Evolutionary conservation across 1,140 invertebrate species (phyloP), one percentile per base, ranked within the genome.

Genomic region (Drosophila nikananu): DNA sequence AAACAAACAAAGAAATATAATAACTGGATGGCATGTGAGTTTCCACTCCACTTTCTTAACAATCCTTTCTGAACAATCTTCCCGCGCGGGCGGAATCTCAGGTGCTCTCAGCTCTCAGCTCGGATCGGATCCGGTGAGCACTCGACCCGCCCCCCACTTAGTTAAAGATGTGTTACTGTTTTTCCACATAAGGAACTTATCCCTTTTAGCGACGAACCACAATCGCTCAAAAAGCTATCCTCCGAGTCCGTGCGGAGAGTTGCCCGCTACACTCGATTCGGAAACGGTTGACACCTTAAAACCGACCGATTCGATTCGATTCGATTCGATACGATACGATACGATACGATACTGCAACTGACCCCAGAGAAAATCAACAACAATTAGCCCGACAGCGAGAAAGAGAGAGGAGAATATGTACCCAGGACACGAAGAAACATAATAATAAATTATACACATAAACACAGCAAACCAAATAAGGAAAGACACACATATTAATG

Each of bases 111-210:
- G n/a, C n/a, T 27, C 49, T 27, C 42, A 27, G 42, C 27, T n/a
- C 44, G 19, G 44, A 51, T 73, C 19, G n/a, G 54, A 72, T 42
- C 54, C 42, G 27, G 9, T 25, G 32, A 37, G 37, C 44, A 32
- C 37, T 13, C 17, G 54, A 13, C 37, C 44, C 48, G 64, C 51
- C 15, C 37, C 51, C 15, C 37, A 35, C 37, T 73, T 61, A 73
- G 68, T 73, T 52, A 74, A 60, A 61, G 27, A 57, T 65, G 61
- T 64, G 62, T 41, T 61, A 80, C 49, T 66, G 65, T 87, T 83
- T 86, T 87, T 86, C 83, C 71, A 83, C 83, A 87, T 83, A 73
- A 77, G 74, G 74, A 79, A 90, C 74, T 89, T 89, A 90, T 89
- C 84, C 86, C 84, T 87, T 87, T 90, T 90, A 79, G 63, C 66